Percentiles rank a stretch among this genome's conserved stretches.
Evolutionary conservation across 2,113 vertebrate species (phyloP).

Genomic region (Ophthalmotilapia sp.): DNA sequence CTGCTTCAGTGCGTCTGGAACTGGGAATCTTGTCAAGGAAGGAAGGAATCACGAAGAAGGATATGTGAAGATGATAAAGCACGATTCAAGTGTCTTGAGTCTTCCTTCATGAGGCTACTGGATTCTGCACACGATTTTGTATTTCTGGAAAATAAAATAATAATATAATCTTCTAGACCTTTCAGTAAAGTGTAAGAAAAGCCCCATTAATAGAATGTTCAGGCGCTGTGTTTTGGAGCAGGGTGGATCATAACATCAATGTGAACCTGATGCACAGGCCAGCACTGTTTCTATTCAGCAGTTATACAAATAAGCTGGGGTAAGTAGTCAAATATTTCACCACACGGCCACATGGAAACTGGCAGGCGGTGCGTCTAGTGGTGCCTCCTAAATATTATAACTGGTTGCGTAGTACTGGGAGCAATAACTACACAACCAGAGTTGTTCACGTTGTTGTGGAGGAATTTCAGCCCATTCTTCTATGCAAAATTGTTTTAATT

Average conservation of each 20-base stretch:
- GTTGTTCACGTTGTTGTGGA: background rate
- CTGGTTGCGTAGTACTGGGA: background rate
- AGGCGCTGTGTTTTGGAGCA: background rate
- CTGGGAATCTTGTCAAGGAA: background rate
- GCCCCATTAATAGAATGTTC: background rate
- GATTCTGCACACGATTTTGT: background rate
- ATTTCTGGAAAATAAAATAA: rapidly evolving
- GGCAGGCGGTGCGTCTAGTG: background rate
- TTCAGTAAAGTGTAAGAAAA: background rate
- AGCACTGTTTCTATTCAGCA: background rate
- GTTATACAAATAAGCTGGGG: background rate
- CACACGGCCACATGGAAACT: background rate
- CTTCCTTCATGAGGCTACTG: background rate
- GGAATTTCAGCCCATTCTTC: background rate
- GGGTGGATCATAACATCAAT: background rate
- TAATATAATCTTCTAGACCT: rapidly evolving
- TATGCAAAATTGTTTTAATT: background rate
- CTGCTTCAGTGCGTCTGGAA: background rate
- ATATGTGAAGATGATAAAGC: background rate
- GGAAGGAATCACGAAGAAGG: background rate
- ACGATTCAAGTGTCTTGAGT: background rate
- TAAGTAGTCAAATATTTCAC: background rate
- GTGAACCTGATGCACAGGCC: background rate
- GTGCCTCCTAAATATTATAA: background rate
- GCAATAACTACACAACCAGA: too few relatives aligned